Base-by-base conservation (phyloP, 2,797 vertebrate species). In the Aulostomus chinensis region DNA sequence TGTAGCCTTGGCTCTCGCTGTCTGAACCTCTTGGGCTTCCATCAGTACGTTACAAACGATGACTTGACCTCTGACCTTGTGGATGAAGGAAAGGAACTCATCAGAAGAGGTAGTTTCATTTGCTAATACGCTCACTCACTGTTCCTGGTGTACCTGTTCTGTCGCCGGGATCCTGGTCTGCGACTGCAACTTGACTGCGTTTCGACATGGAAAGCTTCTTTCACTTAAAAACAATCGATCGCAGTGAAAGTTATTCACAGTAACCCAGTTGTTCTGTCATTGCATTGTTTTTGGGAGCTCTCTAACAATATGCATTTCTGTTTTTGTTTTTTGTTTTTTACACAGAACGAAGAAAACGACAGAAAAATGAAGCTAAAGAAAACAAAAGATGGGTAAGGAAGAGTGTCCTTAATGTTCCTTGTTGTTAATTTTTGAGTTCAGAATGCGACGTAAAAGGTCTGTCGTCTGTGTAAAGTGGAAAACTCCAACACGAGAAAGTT, bases 21-120 rank as follows among this genome's bases (percentile, higher is more conserved):
- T 91, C 89, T 98, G 85, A 98, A 98, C 83, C 89, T 98, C 39
- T 74, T 98, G 69, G 96, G 96, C 47, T 94, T 98, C 58, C 93
- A 95, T 76, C 96, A 98, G 81, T 98, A 95, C 59, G 91, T 98
- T 78, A 93, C 92, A 20, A 93, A 96, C 34, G 93, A 92, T 1
- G 91, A 95, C 80, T 89, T 95, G 91, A 95, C 93, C 12, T 93
- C 94, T 52, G 95, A 97, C 75, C 87, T 97, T 56, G 92, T 96
- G 60, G 93, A 97, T 68, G 95, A 98, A 89, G 96, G 96, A 55
- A 93, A 84, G 73, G 94, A 96, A 54, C 88, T 95, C 50, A 93
- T 96, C 68, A 92, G 89, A 86, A 92, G 94, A 94, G 95, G 96
- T 97, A 64, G 2, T 43, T 33, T 40, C 0, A 31, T 17, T 17